Base-by-base conservation (phyloP, 2,797 vertebrate genomes). In the Cyclura pinguis region DNA sequence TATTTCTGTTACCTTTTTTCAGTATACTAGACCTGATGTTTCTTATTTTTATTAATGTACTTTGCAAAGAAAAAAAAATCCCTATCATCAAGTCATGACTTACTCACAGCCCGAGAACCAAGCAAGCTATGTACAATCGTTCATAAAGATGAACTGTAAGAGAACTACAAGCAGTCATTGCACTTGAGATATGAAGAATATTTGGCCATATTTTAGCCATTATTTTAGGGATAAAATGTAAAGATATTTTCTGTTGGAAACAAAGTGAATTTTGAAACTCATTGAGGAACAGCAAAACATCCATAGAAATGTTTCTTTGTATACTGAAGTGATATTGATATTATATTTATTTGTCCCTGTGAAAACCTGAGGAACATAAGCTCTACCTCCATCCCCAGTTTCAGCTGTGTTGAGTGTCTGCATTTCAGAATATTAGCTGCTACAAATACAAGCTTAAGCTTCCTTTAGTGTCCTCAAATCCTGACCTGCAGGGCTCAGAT, bases 401-500 rank as follows among this genome's bases (percentile, higher is more conserved):
- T 88, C 83, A 91, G 73, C 83, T 42, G 80, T 10, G n/a, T 82
- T 85, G 55, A 88, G 86, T 64, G n/a, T 12, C 47, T 73, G 73
- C 52, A 83, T 6, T 59, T 42, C 42, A 67, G 94, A 90, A 76
- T 72, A 93, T 93, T 87, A 90, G 81, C 92, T 92, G 85, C 59
- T 38, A 86, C 62, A 13, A 74, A 77, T 93, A 85, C 62, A 92
- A 88, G 82, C 57, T 93, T 93, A 91, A 86, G 74, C 76, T 93
- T 94, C 84, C 52, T 89, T 85, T 59, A 69, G 85, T 95, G 85
- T 91, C 80, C 82, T 95, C 92, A 92, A 0, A 90, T 90, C 89
- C 92, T 95, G 94, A 95, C 95, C 95, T 89, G 76, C 85, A 89
- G 89, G 86, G 86, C 93, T 94, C 87, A 88, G 42, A 91, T 94